Evolutionary conservation across 2,113 vertebrate species (phyloP).

Genomic region (Stegostoma tigrinum): DNA sequence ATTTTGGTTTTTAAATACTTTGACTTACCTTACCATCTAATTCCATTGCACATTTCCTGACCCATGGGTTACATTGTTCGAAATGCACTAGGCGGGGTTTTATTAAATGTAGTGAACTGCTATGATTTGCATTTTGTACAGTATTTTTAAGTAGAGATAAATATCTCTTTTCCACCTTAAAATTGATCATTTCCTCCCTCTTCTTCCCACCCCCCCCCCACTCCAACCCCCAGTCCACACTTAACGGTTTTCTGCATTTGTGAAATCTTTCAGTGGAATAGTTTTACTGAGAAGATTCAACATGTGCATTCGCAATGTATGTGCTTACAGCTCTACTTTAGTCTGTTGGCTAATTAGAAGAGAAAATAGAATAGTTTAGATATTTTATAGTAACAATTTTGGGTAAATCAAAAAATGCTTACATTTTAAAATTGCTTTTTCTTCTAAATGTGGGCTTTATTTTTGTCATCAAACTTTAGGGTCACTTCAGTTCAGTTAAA

Average conservation of each 20-base stretch:
- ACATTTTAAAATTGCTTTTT: neutral
- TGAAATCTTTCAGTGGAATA: neutral
- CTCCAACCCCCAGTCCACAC: no score
- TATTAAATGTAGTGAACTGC: neutral
- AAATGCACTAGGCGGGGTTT: neutral
- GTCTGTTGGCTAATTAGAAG: neutral
- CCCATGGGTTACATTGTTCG: neutral
- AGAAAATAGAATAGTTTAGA: neutral
- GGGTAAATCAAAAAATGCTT: neutral
- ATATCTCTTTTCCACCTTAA: neutral
- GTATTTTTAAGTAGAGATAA: neutral
- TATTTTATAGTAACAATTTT: neutral
- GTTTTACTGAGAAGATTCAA: neutral
- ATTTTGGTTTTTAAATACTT: no score
- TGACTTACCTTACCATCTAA: no score
- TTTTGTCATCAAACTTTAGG: neutral
- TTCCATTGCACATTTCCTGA: neutral
- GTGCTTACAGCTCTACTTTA: neutral
- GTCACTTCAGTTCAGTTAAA: neutral
- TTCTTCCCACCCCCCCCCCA: no score
- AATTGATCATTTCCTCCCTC: neutral
- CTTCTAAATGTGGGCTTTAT: neutral
- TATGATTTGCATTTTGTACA: neutral
- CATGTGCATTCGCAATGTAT: neutral
- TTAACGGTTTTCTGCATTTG: neutral